phyloP scores from a whole-genome alignment of 2,113 vertebrate species.

The Corythoichthys haematopterus region DNA sequence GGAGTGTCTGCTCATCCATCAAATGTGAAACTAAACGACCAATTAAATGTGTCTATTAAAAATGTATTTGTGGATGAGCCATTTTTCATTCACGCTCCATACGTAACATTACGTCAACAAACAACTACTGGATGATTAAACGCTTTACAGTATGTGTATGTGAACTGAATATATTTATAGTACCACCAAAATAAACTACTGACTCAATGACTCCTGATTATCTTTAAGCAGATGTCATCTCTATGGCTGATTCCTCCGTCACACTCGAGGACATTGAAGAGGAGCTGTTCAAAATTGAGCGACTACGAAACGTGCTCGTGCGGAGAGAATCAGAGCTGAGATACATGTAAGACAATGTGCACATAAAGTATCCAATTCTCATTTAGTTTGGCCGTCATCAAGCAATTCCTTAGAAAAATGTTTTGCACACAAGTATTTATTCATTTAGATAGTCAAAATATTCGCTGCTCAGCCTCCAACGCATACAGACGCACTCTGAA shows the following conservation, averaged over 20 bases:
- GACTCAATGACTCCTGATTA: no score
- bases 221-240: constrained; percentile 70
- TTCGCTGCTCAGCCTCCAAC: no score
- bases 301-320: constrained; percentile 80
- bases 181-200: no score
- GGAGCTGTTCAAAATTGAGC: constrained; percentile 80
- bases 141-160: neutral
- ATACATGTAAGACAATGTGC: constrained; percentile 79
- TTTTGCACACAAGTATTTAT: no score
- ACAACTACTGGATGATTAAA: no score
- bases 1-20: neutral
- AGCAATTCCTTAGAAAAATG: no score
- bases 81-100: neutral
- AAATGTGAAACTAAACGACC: neutral
- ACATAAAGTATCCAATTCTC: neutral
- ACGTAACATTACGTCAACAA: no score
- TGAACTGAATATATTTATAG: no score
- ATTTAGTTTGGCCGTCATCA: no score
- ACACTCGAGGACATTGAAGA: constrained; percentile 80
- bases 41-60: neutral
- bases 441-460: no score
- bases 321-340: constrained; percentile 83
- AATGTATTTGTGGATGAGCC: neutral
- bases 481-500: no score
- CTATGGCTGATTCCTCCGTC: constrained; percentile 81